Percentiles rank a stretch among this genome's conserved stretches.
These are phyloP conservation scores for Lophura nycthemera DNA, from an alignment of 2,113 vertebrate species.

Conservation along the genomic window DNA sequence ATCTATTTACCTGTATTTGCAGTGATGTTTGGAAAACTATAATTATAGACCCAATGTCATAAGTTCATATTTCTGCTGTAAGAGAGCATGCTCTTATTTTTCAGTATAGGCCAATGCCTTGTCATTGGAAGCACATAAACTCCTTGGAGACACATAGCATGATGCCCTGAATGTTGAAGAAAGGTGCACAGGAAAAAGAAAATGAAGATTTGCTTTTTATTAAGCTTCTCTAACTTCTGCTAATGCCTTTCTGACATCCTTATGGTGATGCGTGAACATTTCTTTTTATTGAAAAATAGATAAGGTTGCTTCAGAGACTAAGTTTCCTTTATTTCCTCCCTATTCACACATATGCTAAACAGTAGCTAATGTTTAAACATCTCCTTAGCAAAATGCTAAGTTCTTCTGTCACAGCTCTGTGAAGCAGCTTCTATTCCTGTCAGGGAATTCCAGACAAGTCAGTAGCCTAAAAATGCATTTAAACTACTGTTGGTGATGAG, in stretches of 20 bases:
- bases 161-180: neutral
- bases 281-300: neutral
- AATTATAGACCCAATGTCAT: neutral
- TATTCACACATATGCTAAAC: neutral
- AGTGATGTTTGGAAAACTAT: neutral
- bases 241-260: neutral
- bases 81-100: neutral
- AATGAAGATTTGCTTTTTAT: neutral
- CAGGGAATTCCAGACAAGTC: neutral
- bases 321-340: neutral
- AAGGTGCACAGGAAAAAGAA: neutral
- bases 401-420: neutral
- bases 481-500: neutral
- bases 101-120: neutral
- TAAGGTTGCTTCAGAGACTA: neutral
- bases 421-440: neutral
- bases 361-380: neutral
- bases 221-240: neutral
- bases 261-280: neutral
- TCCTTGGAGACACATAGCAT: neutral
- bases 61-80: neutral
- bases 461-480: neutral
- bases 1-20: neutral
- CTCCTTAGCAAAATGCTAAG: neutral
- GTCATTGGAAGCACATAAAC: neutral